These are phyloP conservation scores for Bradypodion pumilum DNA, from an alignment of 2,797 vertebrate genomes.

Conservation along the genomic window DNA sequence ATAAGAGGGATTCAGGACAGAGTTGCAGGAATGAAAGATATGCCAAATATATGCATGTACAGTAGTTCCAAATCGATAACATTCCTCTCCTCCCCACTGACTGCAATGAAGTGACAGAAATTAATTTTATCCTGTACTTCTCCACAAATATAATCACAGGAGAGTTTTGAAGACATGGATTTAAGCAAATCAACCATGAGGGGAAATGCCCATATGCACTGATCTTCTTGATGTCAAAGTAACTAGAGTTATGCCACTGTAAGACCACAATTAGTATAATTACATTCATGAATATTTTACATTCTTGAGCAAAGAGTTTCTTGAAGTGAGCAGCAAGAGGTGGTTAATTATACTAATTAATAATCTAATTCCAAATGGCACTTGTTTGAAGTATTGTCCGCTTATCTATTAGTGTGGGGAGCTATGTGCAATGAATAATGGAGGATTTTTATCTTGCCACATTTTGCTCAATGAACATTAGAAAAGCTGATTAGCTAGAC, in stretches of 20 bases:
- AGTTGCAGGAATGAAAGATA: background rate
- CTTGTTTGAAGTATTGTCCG: slow-evolving; percentile 20
- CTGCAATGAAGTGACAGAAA: background rate
- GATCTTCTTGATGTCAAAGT: slow-evolving; percentile 19
- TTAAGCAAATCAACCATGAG: background rate
- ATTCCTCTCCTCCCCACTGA: background rate
- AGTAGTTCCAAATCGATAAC: background rate
- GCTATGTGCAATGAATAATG: background rate
- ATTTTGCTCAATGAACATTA: slow-evolving; percentile 22
- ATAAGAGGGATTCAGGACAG: background rate
- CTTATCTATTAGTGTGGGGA: slow-evolving; percentile 23
- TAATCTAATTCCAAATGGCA: slow-evolving; percentile 49
- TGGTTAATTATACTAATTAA: slow-evolving; percentile 53
- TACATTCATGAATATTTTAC: slow-evolving; percentile 30
- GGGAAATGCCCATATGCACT: background rate
- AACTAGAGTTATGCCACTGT: slow-evolving; percentile 30
- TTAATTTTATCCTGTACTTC: background rate
- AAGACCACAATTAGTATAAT: slow-evolving; percentile 37
- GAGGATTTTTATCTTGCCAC: slow-evolving; percentile 22
- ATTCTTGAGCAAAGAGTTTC: slow-evolving; percentile 26
- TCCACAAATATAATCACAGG: slow-evolving; percentile 2
- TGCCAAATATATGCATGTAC: background rate
- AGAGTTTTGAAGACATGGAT: slow-evolving; percentile 2
- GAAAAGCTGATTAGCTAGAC: slow-evolving; percentile 13
- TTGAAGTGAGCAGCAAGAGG: slow-evolving; percentile 28